phyloP scores from a whole-genome alignment of 2,888 invertebrate species.

The Brachylomia viminalis region DNA sequence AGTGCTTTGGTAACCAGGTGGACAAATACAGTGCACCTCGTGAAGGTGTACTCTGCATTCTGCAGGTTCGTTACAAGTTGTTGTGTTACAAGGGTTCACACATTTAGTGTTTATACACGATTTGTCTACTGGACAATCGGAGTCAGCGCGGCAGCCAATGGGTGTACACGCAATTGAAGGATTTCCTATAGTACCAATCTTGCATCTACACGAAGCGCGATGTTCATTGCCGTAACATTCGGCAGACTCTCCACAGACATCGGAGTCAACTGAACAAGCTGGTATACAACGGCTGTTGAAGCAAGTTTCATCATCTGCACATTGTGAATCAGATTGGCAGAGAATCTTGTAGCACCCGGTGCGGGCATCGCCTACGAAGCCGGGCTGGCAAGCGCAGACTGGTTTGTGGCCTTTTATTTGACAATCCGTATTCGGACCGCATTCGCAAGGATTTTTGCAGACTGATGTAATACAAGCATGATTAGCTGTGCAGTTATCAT shows the following conservation, averaged over 20 bases:
- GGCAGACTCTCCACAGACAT: conserved; percentile 94
- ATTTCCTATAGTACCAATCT: conserved; percentile 95
- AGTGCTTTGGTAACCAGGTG: conserved; percentile 93
- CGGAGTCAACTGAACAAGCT: conserved; percentile 93
- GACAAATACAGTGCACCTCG: conserved; percentile 95
- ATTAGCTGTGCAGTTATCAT: conserved; percentile 94
- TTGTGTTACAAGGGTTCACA: conserved; percentile 93
- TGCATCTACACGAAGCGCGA: conserved; percentile 95
- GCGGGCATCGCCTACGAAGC: conserved; percentile 96
- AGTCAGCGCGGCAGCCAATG: conserved; percentile 95
- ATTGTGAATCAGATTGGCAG: conserved; percentile 94
- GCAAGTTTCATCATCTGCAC: conserved; percentile 95
- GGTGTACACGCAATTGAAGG: conserved; percentile 94
- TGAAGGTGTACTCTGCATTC: conserved; percentile 95
- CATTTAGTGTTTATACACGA: conserved; percentile 96
- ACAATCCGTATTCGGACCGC: conserved; percentile 96
- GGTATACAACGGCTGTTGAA: conserved; percentile 95
- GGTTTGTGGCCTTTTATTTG: conserved; percentile 96
- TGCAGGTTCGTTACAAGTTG: conserved; percentile 93
- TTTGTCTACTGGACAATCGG: conserved; percentile 95
- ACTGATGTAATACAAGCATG: conserved; percentile 95
- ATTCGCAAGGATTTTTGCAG: conserved; percentile 96
- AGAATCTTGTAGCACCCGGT: conserved; percentile 94
- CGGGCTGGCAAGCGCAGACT: conserved; percentile 95
- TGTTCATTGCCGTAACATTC: conserved; percentile 95